Base-by-base conservation (phyloP, 2,888 invertebrate genomes). In the Heliconius aoede region DNA sequence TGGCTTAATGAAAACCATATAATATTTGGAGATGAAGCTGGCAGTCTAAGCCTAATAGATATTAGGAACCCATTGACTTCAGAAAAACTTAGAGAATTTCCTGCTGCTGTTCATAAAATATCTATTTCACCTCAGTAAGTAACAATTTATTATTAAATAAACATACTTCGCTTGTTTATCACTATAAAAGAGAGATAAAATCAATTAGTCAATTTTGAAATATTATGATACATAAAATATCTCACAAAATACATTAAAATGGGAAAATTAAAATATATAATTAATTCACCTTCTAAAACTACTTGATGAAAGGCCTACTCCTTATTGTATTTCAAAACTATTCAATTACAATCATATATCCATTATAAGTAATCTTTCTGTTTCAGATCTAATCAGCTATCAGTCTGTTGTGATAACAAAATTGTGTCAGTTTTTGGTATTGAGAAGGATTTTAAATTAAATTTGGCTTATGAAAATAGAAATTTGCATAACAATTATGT, bases 401-500 rank as follows among this genome's bases (percentile, higher is more conserved):
- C 92, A 69, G 89, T 94, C 24, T 91, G 92, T 81, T 93, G 94
- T 87, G 94, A 94, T 81, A 93, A 93, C 81, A 91, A 87, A 82
- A 91, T 89, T 80, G 89, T 94, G 7, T 87, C 93, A 9, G 92
- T 92, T 0, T 92, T 89, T 82, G 85, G 88, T 51, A 80, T 91
- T 30, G 82, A 72, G 5, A 85, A 86, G 9, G 84, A 86, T 64
- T 79, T 80, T 9, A 84, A 84, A 67, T 80, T 87, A 1, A 85
- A 83, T 80, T 82, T 87, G 26, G 80, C 89, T 72, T 91, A 93
- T 80, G 88, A 90, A 69, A 90, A 93, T 64, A 86, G 87, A 78
- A 87, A 89, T 78, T 84, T 85, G 80, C 94, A 94, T 79, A 88
- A 80, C 36, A 95, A 95, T 82, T 95, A 92, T 83, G 95, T 95